These are phyloP conservation scores for Scomber japonicus DNA, from an alignment of 2,113 vertebrate genomes.

Conservation along the genomic window DNA sequence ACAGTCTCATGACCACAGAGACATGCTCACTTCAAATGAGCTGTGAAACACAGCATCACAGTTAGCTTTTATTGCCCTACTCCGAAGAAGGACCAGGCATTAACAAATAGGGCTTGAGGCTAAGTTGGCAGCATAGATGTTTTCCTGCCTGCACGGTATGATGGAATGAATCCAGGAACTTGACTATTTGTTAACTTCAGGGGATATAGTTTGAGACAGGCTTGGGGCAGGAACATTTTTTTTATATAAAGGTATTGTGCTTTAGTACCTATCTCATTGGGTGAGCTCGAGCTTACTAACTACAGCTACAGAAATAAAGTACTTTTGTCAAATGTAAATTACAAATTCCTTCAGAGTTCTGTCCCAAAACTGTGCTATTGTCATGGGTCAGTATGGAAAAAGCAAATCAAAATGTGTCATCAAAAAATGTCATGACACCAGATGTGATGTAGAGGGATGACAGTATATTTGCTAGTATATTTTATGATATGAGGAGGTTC, in stretches of 20 bases:
- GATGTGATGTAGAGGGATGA: neutral
- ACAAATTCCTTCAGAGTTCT: neutral
- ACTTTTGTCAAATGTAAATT: neutral
- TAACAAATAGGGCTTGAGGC: slow-evolving; percentile 29
- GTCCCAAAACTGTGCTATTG: neutral
- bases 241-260: neutral
- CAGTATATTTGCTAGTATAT: neutral
- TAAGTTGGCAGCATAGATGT: slow-evolving; percentile 7
- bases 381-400: neutral
- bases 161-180: slow-evolving; percentile 18
- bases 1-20: slow-evolving; percentile 69
- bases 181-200: slow-evolving; percentile 29
- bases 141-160: slow-evolving; percentile 1
- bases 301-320: neutral
- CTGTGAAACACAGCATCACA: slow-evolving; percentile 65
- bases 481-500: slow-evolving; percentile 26
- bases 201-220: neutral
- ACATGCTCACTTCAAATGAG: slow-evolving; percentile 72
- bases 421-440: neutral
- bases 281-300: neutral
- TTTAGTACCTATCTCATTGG: neutral
- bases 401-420: neutral
- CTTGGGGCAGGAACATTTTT: neutral
- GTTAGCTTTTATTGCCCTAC: slow-evolving; percentile 50
- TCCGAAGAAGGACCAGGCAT: slow-evolving; percentile 36